A percentile compares a stretch with the other conserved stretches of the same genome.
Evolutionary conservation across 2,888 invertebrate species (phyloP).

Genomic region (Leptopterna dolabrata): DNA sequence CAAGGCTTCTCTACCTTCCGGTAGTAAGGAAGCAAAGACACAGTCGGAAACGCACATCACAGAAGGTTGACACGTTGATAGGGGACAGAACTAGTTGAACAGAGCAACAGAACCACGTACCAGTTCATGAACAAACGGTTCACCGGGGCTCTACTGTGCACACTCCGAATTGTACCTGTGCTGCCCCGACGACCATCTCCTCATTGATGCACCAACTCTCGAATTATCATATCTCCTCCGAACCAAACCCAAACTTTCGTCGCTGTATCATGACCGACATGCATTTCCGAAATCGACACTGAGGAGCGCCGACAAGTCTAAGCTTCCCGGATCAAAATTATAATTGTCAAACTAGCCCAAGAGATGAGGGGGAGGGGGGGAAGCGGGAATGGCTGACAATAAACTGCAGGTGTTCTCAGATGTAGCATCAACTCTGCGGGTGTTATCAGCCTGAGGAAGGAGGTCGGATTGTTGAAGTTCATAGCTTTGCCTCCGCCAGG

Average conservation of each 20-base stretch:
- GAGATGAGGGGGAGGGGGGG: background rate
- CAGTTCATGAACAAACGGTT: no score
- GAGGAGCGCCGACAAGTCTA: background rate
- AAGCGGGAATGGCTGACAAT: constrained; percentile 42
- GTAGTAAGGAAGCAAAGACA: no score
- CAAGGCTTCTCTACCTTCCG: no score
- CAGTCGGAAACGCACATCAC: no score
- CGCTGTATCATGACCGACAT: background rate
- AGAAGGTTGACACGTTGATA: no score
- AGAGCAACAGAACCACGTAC: no score
- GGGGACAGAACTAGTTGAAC: no score
- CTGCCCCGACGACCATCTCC: no score
- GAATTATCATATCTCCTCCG: background rate
- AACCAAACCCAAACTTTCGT: background rate
- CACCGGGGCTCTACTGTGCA: no score
- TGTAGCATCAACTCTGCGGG: constrained; percentile 40
- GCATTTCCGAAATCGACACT: background rate
- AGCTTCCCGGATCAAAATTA: constrained; percentile 19
- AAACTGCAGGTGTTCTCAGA: constrained; percentile 41
- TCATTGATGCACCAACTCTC: no score
- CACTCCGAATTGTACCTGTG: no score
- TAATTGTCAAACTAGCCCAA: constrained; percentile 22
- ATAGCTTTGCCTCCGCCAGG: background rate
- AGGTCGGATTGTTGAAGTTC: constrained; percentile 46
- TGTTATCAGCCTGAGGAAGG: constrained; percentile 48